phyloP scores from a whole-genome alignment of 2,113 vertebrate species.

The Dasyprocta punctata region DNA sequence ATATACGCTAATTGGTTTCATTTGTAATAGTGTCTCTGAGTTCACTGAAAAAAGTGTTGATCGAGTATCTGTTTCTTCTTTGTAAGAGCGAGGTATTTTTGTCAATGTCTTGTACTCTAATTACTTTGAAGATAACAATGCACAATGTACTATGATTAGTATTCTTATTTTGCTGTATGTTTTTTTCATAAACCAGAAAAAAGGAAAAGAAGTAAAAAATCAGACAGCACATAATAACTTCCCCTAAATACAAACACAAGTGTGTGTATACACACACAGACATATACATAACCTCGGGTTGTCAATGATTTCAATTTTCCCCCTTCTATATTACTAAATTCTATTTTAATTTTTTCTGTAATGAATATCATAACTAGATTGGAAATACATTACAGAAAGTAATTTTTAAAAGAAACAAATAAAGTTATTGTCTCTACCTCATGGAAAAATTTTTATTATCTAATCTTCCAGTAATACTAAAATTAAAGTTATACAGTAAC shows the following conservation, averaged over 20 bases:
- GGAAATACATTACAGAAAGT: background rate
- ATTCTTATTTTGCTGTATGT: background rate
- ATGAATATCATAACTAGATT: background rate
- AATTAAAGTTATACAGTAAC: background rate
- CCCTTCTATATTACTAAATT: background rate
- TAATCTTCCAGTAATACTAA: background rate
- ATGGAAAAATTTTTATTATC: background rate
- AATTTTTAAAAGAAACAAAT: background rate
- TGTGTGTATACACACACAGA: background rate
- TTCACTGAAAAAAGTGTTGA: background rate
- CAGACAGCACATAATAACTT: background rate
- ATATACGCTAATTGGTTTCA: background rate
- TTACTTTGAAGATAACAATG: background rate
- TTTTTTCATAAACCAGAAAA: background rate
- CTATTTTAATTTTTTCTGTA: background rate
- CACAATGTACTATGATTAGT: background rate
- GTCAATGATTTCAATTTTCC: background rate
- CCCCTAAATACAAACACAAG: background rate
- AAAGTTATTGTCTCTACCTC: background rate
- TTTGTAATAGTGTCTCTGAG: background rate
- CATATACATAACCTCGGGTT: background rate
- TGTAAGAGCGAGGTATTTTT: background rate
- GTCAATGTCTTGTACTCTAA: background rate
- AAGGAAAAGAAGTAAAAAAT: background rate
- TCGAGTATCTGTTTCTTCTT: background rate